Conservation (phyloP, 2,113 vertebrate species). For the Periophthalmodon schlosseri region DNA sequence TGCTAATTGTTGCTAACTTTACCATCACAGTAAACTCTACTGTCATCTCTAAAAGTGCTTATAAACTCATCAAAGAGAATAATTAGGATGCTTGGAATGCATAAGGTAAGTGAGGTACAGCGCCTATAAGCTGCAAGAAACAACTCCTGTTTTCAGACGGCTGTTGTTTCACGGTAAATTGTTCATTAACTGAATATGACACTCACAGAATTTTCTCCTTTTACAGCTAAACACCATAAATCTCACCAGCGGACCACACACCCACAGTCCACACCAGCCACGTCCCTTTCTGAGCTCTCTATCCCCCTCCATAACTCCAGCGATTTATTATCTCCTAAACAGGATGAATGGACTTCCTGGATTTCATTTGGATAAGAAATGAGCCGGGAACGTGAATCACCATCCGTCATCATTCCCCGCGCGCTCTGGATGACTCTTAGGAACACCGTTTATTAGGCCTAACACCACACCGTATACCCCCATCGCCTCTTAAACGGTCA, state of each 20-base stretch:
- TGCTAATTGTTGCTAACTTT: too few species aligned
- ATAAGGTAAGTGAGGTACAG: too few species aligned
- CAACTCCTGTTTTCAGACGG: too few species aligned
- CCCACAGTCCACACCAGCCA: constrained; percentile 17
- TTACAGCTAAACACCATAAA: too few species aligned
- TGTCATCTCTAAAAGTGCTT: too few species aligned
- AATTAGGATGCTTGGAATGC: too few species aligned
- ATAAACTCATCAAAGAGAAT: too few species aligned
- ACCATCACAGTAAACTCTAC: too few species aligned
- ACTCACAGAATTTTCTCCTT: too few species aligned
- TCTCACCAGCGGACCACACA: neutral
- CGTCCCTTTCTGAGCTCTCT: constrained; percentile 43
- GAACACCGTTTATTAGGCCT: constrained; percentile 65
- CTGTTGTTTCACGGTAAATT: too few species aligned
- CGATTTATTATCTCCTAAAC: constrained; percentile 63
- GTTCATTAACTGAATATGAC: too few species aligned
- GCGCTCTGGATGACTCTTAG: constrained; percentile 50
- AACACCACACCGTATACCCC: constrained; percentile 35
- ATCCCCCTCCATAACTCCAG: constrained; percentile 47
- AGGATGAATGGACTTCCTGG: constrained; percentile 63
- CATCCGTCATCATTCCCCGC: constrained; percentile 60
- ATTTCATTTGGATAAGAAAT: constrained; percentile 75
- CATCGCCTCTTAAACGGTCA: constrained; percentile 53
- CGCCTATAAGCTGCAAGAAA: too few species aligned
- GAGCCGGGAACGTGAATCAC: constrained; percentile 53